These are phyloP conservation scores for Dinocampus coccinellae DNA, from an alignment of 2,888 invertebrate genomes.

Conservation along the genomic window DNA sequence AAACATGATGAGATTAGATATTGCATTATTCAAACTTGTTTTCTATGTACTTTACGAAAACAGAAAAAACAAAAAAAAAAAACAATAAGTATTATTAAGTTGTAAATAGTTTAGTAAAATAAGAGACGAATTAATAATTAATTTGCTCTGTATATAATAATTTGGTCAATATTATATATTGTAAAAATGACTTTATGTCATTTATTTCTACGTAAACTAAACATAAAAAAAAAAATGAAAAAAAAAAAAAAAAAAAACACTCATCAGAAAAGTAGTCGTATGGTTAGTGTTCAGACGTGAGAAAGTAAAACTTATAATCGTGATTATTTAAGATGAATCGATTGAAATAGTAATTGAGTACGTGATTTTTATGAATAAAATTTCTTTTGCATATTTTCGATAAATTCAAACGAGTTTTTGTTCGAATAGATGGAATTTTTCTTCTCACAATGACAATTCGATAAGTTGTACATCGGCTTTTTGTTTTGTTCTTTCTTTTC, in stretches of 20 bases:
- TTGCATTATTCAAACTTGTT: neutral
- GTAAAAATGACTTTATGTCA: neutral
- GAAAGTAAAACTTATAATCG: neutral
- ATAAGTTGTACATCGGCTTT: neutral
- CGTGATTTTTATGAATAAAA: neutral
- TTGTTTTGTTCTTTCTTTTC: neutral
- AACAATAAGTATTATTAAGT: conserved; percentile 31
- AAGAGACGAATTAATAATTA: conserved; percentile 24
- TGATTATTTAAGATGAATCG: neutral
- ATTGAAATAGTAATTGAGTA: conserved; percentile 25
- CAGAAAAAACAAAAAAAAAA: neutral
- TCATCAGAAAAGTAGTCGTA: neutral
- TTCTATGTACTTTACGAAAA: conserved; percentile 17
- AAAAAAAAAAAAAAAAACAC: neutral
- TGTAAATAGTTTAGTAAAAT: conserved; percentile 28
- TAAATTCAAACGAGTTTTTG: neutral
- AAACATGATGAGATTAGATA: conserved; percentile 23
- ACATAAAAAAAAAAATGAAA: neutral
- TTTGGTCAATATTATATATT: conserved; percentile 33
- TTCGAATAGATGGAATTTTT: conserved; percentile 7
- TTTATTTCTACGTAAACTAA: conserved; percentile 9
- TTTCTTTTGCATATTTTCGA: neutral
- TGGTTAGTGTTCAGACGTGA: neutral
- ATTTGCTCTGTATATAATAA: conserved; percentile 39
- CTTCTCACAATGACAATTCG: conserved; percentile 1